phyloP scores from a whole-genome alignment of 2,113 vertebrate genomes.

The Pongo pygmaeus region DNA sequence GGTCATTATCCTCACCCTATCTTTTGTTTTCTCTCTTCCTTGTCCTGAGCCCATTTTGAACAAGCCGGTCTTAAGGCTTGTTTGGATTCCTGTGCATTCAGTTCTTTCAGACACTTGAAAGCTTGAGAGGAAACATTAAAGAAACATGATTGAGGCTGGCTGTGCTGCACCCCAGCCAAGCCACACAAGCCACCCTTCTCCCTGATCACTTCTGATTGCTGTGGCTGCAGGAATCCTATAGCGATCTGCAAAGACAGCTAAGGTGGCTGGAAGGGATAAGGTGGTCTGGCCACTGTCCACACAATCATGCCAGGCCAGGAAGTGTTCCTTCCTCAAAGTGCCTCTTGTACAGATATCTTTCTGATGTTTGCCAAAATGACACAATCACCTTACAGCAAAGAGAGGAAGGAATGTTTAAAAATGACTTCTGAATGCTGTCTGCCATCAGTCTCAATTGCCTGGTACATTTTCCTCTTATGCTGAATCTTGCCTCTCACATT shows the following conservation, averaged over 20 bases:
- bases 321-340: not conserved
- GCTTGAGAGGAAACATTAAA: conserved; percentile 68
- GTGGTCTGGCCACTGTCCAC: not conserved
- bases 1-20: conserved; percentile 36
- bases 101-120: conserved; percentile 64
- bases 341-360: not conserved
- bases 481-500: not conserved
- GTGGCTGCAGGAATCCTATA: conserved; percentile 28
- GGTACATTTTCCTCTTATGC: conserved; percentile 23
- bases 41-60: conserved; percentile 54
- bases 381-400: conserved; percentile 44
- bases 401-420: conserved; percentile 45
- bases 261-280: conserved; percentile 40
- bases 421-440: not conserved
- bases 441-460: not conserved
- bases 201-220: conserved; percentile 45
- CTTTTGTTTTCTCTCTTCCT: conserved; percentile 58
- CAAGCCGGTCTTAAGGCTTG: conserved; percentile 35
- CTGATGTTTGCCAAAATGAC: conserved; percentile 50
- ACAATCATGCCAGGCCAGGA: not conserved
- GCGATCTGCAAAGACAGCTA: conserved; percentile 4
- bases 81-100: conserved; percentile 65
- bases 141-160: conserved; percentile 66
- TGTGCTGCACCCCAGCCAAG: conserved; percentile 59
- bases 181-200: conserved; percentile 40